Evolutionary conservation across 2,113 vertebrate genomes (phyloP).

Genomic region (Cinclus mexicanus): DNA sequence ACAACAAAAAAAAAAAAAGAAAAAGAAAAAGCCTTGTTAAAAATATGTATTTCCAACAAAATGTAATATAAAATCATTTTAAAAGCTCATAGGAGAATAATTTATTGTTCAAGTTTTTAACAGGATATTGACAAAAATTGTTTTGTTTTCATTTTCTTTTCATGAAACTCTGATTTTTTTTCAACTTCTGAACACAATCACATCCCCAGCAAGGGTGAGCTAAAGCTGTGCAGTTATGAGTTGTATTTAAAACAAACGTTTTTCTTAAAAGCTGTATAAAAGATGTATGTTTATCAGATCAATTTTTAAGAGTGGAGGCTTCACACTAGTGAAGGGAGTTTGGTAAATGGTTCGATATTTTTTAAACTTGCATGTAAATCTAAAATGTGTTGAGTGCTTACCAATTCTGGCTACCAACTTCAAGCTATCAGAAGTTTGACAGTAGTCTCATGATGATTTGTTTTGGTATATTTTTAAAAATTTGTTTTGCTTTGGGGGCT

Average conservation of each 20-base stretch:
- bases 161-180: slow-evolving; percentile 85
- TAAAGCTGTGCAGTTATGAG: slow-evolving; percentile 70
- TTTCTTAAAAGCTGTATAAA: slow-evolving; percentile 79
- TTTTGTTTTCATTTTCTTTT: slow-evolving; percentile 78
- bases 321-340: slow-evolving; percentile 77
- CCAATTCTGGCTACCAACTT: slow-evolving; percentile 85
- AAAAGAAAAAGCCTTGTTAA: slow-evolving; percentile 11
- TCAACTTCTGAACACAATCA: slow-evolving; percentile 70
- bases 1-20: neutral
- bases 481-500: slow-evolving; percentile 17
- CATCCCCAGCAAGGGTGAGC: slow-evolving; percentile 62
- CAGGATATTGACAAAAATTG: slow-evolving; percentile 58
- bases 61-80: slow-evolving; percentile 77
- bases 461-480: neutral
- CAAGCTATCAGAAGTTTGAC: slow-evolving; percentile 79
- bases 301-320: slow-evolving; percentile 84
- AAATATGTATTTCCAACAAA: slow-evolving; percentile 66
- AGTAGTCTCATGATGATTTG: slow-evolving; percentile 78
- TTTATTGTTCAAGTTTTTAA: slow-evolving; percentile 74
- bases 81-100: slow-evolving; percentile 69
- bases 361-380: slow-evolving; percentile 90
- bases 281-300: slow-evolving; percentile 88
- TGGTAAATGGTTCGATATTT: slow-evolving; percentile 77
- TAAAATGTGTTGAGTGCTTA: slow-evolving; percentile 85
- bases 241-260: slow-evolving; percentile 80